phyloP scores from a whole-genome alignment of 2,888 invertebrate species.

The Agrotis segetum region DNA sequence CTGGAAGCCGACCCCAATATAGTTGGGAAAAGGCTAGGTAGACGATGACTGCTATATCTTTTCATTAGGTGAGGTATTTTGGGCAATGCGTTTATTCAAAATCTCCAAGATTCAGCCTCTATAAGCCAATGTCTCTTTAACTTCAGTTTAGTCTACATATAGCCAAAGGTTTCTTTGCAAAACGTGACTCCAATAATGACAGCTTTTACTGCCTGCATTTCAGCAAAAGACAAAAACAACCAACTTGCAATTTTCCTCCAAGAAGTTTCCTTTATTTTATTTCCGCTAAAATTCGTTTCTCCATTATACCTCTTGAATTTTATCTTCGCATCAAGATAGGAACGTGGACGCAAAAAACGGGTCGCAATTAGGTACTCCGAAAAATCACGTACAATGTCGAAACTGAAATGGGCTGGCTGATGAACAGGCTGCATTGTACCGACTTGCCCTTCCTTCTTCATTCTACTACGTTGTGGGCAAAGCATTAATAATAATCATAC shows the following conservation, averaged over 20 bases:
- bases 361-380: slow-evolving; percentile 44
- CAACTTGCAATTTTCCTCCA: slow-evolving; percentile 28
- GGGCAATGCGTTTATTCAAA: background rate
- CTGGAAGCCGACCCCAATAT: too few species aligned
- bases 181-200: background rate
- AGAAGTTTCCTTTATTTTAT: slow-evolving; percentile 45
- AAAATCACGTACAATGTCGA: slow-evolving; percentile 31
- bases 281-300: slow-evolving; percentile 49
- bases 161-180: background rate
- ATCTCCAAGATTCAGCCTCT: too few species aligned
- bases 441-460: background rate
- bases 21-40: too few species aligned
- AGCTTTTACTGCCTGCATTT: background rate
- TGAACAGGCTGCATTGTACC: slow-evolving; percentile 16
- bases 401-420: slow-evolving; percentile 29
- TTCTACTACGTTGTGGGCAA: slow-evolving; percentile 45
- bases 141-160: background rate
- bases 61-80: background rate
- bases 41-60: too few species aligned
- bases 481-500: slow-evolving; percentile 42
- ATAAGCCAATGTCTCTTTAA: background rate
- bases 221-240: slow-evolving; percentile 18
- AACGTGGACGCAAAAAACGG: slow-evolving; percentile 46
- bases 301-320: slow-evolving; percentile 52
- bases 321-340: slow-evolving; percentile 46